Conservation (phyloP, 2,888 invertebrate species). For the Mesorhabditis spiculigera region DNA sequence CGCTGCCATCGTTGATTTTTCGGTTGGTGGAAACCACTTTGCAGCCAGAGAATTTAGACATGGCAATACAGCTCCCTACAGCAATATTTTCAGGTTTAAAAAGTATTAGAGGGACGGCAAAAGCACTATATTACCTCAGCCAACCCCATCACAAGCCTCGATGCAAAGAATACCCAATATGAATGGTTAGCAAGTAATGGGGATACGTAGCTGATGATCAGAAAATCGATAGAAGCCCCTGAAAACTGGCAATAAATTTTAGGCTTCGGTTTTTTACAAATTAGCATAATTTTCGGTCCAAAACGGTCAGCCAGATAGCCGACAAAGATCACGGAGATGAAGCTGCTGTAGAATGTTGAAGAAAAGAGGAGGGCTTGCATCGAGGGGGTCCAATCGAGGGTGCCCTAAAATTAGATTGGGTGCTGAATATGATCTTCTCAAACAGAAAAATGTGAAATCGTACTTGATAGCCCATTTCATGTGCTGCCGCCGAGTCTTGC, state of each 20-base stretch:
- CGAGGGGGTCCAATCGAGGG: slow-evolving; percentile 2
- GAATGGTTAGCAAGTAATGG: neutral
- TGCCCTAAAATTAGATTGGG: neutral
- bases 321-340: neutral
- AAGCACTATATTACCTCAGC: neutral
- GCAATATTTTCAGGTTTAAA: neutral
- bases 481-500: no score
- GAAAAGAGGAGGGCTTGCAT: slow-evolving; percentile 4
- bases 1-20: neutral
- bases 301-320: neutral
- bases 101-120: neutral
- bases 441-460: no score
- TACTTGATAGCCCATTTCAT: no score
- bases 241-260: neutral
- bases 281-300: neutral
- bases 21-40: neutral
- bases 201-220: neutral
- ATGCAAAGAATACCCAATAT: neutral
- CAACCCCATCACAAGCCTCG: neutral
- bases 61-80: neutral
- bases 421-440: no score
- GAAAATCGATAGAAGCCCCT: neutral
- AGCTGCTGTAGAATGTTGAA: neutral
- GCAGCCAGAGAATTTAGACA: slow-evolving; percentile 1
- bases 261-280: neutral